These are phyloP conservation scores for Pentalonia nigronervosa DNA, from an alignment of 1,140 invertebrate genomes.

Conservation along the genomic window DNA sequence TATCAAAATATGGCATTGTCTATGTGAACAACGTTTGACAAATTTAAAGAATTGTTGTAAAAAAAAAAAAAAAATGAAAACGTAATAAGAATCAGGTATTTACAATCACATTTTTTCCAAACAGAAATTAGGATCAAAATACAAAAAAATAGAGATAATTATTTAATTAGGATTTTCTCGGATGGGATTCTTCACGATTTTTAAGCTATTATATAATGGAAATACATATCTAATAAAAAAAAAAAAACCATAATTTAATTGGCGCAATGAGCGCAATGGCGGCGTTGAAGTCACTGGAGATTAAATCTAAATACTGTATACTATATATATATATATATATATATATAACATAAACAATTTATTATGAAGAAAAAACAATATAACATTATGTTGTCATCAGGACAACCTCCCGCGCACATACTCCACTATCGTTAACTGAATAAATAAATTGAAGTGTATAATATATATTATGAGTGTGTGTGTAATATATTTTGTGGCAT, in stretches of 20 bases:
- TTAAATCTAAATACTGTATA: neutral
- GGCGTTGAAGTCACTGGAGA: neutral
- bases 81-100: neutral
- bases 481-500: neutral
- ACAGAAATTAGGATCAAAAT: neutral
- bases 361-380: neutral
- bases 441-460: neutral
- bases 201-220: neutral
- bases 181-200: neutral
- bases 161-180: neutral
- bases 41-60: neutral
- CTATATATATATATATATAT: neutral
- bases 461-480: neutral
- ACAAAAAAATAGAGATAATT: neutral
- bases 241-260: neutral
- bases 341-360: neutral
- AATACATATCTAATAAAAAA: neutral
- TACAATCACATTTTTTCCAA: neutral
- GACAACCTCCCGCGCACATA: neutral
- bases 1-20: neutral
- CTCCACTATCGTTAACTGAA: neutral
- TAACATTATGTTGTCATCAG: slow-evolving; percentile 16
- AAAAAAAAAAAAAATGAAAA: neutral
- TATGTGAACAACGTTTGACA: neutral
- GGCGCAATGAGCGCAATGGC: neutral